Evolutionary conservation across 2,888 invertebrate genomes (phyloP).

Genomic region (Aphrophora alni): DNA sequence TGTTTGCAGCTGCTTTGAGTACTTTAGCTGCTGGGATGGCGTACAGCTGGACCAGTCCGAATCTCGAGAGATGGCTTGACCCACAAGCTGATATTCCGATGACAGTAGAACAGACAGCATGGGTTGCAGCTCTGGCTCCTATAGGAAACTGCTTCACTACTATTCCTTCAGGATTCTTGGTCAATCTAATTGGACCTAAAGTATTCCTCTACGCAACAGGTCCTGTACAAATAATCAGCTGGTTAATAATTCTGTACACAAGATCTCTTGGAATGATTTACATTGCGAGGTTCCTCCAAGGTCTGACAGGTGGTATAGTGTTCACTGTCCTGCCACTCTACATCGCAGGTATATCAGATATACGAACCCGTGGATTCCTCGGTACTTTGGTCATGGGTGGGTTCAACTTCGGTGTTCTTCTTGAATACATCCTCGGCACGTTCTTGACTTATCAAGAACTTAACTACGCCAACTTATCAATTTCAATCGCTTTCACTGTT

Average conservation of each 20-base stretch:
- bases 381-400: conserved; percentile 48
- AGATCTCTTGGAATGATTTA: not conserved
- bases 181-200: conserved; percentile 39
- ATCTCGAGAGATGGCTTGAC: not conserved
- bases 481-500: conserved; percentile 61
- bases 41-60: not conserved
- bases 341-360: conserved; percentile 49
- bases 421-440: conserved; percentile 45
- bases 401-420: conserved; percentile 47
- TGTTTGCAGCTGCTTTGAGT: too few species aligned
- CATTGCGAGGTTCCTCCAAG: conserved; percentile 42
- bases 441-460: conserved; percentile 32
- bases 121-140: conserved; percentile 33
- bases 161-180: conserved; percentile 32
- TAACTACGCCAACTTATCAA: not conserved
- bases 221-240: conserved; percentile 36
- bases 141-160: conserved; percentile 17
- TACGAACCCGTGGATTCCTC: conserved; percentile 48
- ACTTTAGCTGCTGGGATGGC: too few species aligned
- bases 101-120: conserved; percentile 29
- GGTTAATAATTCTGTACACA: conserved; percentile 37
- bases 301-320: conserved; percentile 48
- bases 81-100: conserved; percentile 29
- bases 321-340: conserved; percentile 50
- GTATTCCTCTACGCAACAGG: conserved; percentile 36